Evolutionary conservation across 2,888 invertebrate species (phyloP).

Genomic region (Phalera bucephala): DNA sequence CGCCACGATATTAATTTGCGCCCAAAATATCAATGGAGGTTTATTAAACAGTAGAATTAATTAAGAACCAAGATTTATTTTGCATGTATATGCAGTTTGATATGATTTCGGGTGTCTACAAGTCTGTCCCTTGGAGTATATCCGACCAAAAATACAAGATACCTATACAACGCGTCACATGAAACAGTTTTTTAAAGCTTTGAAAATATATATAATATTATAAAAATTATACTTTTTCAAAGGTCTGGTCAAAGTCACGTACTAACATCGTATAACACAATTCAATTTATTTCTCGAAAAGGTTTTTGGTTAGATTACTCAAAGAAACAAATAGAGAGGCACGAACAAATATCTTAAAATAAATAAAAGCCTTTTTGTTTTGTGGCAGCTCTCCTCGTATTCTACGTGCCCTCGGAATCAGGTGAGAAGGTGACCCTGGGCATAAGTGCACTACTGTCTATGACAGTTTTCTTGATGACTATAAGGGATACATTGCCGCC

Average conservation of each 20-base stretch:
- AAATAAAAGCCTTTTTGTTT: too few relatives aligned
- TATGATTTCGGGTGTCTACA: too few relatives aligned
- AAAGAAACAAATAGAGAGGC: background rate
- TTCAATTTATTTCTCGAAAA: background rate
- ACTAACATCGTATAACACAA: background rate
- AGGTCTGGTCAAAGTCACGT: too few relatives aligned
- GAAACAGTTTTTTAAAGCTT: too few relatives aligned
- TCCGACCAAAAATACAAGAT: too few relatives aligned
- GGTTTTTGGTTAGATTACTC: background rate
- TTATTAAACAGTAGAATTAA: conserved; percentile 13
- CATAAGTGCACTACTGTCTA: conserved; percentile 93
- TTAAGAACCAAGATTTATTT: too few relatives aligned
- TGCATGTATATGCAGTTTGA: too few relatives aligned
- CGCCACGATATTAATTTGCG: conserved; percentile 17
- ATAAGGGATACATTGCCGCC: conserved; percentile 93
- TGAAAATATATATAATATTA: too few relatives aligned
- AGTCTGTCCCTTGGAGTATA: too few relatives aligned
- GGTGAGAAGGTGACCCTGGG: conserved; percentile 94
- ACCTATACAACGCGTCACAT: too few relatives aligned
- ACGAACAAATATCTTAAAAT: too few relatives aligned
- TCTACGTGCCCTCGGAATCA: conserved; percentile 94
- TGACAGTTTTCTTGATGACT: conserved; percentile 95
- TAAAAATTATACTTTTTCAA: too few relatives aligned
- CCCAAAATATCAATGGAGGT: conserved; percentile 15
- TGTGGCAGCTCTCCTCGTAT: conserved; percentile 88